These are phyloP conservation scores for Cotesia glomerata DNA, from an alignment of 1,140 invertebrate genomes.

Conservation along the genomic window DNA sequence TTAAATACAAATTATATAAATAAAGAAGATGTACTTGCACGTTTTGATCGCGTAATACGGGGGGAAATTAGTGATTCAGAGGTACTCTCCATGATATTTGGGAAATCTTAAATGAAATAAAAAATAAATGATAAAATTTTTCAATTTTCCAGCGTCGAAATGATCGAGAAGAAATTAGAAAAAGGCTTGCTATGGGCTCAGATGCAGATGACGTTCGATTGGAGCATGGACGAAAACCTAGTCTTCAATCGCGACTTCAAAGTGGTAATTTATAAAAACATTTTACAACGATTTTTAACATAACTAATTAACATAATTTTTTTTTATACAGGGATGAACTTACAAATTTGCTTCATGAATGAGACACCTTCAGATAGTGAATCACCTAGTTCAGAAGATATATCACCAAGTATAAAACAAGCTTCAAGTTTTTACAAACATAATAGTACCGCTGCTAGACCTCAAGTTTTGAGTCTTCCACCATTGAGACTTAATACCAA, in stretches of 20 bases:
- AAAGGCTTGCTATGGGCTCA: constrained; percentile 84
- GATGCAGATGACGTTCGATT: constrained; percentile 76
- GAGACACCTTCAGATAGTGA: constrained; percentile 86
- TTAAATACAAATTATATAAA: constrained; percentile 46
- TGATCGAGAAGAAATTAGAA: constrained; percentile 90
- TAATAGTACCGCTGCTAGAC: constrained; percentile 38
- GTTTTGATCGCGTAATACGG: constrained; percentile 52
- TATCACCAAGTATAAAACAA: constrained; percentile 37
- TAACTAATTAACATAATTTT: constrained; percentile 12
- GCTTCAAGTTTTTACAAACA: constrained; percentile 35
- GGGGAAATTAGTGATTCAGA: constrained; percentile 43
- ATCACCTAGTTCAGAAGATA: constrained; percentile 74
- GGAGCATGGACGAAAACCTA: constrained; percentile 79
- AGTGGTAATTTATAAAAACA: constrained; percentile 67
- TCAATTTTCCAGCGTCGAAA: constrained; percentile 75
- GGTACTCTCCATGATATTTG: not conserved
- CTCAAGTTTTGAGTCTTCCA: constrained; percentile 55
- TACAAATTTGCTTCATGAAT: constrained; percentile 96
- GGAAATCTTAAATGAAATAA: not conserved
- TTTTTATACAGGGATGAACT: constrained; percentile 78
- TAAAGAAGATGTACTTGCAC: constrained; percentile 53
- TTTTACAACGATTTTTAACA: not conserved
- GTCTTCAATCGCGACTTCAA: constrained; percentile 84
- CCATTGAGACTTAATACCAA: constrained; percentile 52
- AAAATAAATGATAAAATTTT: constrained; percentile 5